Evolutionary conservation across 1,140 invertebrate genomes (phyloP).

Genomic region (Gonatopus flavifemur): DNA sequence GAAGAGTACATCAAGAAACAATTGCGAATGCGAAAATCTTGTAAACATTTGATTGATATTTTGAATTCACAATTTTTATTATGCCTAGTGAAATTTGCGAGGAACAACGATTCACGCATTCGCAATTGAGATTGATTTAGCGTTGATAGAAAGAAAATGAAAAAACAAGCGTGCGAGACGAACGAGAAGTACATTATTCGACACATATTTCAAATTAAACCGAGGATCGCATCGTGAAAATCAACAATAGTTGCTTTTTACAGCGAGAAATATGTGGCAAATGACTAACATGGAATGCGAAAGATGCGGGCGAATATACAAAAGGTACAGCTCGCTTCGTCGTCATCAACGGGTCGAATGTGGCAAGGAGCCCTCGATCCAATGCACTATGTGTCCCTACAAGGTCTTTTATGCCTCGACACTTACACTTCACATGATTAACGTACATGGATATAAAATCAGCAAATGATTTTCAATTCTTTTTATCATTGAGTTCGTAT

Average conservation of each 20-base stretch:
- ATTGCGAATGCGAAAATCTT: too few species aligned
- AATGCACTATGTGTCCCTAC: conserved; percentile 41
- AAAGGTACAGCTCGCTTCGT: conserved; percentile 40
- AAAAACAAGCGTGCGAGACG: too few species aligned
- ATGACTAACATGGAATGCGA: conserved; percentile 23
- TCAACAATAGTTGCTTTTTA: conserved; percentile 14
- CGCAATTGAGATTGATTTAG: too few species aligned
- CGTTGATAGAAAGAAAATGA: too few species aligned
- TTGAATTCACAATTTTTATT: too few species aligned
- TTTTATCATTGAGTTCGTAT: neutral
- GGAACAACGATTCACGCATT: too few species aligned
- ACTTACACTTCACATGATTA: conserved; percentile 24
- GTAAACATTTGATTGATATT: too few species aligned
- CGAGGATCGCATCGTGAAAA: neutral
- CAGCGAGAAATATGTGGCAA: conserved; percentile 18
- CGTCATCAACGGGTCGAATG: conserved; percentile 51
- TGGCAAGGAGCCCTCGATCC: conserved; percentile 44
- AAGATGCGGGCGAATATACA: conserved; percentile 39
- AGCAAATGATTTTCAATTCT: neutral
- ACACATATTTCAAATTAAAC: too few species aligned
- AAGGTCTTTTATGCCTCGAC: conserved; percentile 41
- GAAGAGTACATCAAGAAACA: too few species aligned
- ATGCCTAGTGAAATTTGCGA: too few species aligned
- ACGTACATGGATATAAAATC: conserved; percentile 29
- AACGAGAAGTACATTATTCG: too few species aligned